Evolutionary conservation across 1,140 invertebrate species (phyloP).

Genomic region (Drosophila nannoptera): DNA sequence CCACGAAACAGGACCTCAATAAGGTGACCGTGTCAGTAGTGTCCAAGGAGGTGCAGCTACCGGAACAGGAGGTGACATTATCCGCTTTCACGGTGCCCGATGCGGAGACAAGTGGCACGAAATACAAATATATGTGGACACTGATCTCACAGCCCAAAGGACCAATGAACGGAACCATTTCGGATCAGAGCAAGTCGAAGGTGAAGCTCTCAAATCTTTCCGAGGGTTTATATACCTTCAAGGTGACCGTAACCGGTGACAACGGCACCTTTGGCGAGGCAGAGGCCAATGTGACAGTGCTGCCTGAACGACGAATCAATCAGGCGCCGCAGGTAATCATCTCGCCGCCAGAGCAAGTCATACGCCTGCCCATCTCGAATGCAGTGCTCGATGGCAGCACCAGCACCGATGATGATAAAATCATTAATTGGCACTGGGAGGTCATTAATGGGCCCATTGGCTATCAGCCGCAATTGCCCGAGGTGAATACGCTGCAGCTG

Average conservation of each 20-base stretch:
- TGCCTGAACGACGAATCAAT: constrained; percentile 92
- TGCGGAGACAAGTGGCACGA: constrained; percentile 84
- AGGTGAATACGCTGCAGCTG: constrained; percentile 90
- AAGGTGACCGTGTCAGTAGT: constrained; percentile 86
- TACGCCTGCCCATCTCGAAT: constrained; percentile 92
- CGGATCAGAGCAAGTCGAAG: constrained; percentile 89
- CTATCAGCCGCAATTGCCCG: constrained; percentile 88
- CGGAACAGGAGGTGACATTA: constrained; percentile 87
- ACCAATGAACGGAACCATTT: constrained; percentile 87
- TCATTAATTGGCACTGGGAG: constrained; percentile 95
- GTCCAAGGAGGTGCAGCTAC: constrained; percentile 85
- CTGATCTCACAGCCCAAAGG: constrained; percentile 89
- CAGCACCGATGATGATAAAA: constrained; percentile 88
- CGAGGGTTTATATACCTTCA: constrained; percentile 93
- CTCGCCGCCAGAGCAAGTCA: constrained; percentile 88
- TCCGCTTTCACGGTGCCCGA: constrained; percentile 89
- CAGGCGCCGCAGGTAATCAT: constrained; percentile 92
- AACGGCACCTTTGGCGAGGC: constrained; percentile 89
- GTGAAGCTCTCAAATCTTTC: constrained; percentile 88
- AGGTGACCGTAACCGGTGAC: constrained; percentile 87
- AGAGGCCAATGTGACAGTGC: constrained; percentile 94
- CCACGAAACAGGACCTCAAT: constrained; percentile 71
- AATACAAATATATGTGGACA: constrained; percentile 94
- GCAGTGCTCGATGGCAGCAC: constrained; percentile 92
- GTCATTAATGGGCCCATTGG: constrained; percentile 90